A percentile compares a stretch with the other conserved stretches of the same genome.
Evolutionary conservation across 2,113 vertebrate species (phyloP).

Genomic region (Candoia aspera): DNA sequence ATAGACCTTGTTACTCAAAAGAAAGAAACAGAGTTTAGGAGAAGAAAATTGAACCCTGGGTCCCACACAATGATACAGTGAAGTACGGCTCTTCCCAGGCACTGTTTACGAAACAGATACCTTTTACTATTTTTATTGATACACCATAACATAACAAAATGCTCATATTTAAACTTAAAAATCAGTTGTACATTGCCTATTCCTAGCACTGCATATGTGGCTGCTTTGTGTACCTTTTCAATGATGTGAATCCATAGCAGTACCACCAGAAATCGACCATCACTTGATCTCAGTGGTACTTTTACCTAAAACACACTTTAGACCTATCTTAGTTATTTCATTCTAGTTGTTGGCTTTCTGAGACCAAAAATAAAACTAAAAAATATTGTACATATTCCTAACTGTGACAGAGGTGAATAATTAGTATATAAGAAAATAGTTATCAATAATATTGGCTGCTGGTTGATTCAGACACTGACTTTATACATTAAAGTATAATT

Average conservation of each 20-base stretch:
- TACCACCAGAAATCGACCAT: conserved; percentile 37
- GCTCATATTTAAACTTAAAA: conserved; percentile 58
- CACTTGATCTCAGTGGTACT: conserved; percentile 42
- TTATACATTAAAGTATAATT: conserved; percentile 52
- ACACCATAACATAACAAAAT: conserved; percentile 49
- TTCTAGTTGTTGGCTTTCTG: conserved; percentile 48
- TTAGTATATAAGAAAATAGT: conserved; percentile 50
- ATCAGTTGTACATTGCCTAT: conserved; percentile 31
- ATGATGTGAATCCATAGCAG: conserved; percentile 53
- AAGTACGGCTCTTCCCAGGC: conserved; percentile 29
- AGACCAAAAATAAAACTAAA: conserved; percentile 24
- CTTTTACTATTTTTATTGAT: conserved; percentile 55
- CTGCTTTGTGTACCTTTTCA: conserved; percentile 56
- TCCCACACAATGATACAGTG: conserved; percentile 33
- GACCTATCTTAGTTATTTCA: conserved; percentile 43
- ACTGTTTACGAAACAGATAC: conserved; percentile 49
- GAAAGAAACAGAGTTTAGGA: not conserved
- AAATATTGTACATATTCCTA: conserved; percentile 53
- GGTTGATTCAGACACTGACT: conserved; percentile 51
- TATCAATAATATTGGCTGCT: conserved; percentile 55
- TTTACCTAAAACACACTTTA: conserved; percentile 47
- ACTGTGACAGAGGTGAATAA: conserved; percentile 31
- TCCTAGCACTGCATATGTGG: conserved; percentile 47
- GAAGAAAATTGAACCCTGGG: not conserved
- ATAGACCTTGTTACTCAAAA: not conserved